phyloP scores from a whole-genome alignment of 1,140 invertebrate species.

The Ridgeia piscesae region DNA sequence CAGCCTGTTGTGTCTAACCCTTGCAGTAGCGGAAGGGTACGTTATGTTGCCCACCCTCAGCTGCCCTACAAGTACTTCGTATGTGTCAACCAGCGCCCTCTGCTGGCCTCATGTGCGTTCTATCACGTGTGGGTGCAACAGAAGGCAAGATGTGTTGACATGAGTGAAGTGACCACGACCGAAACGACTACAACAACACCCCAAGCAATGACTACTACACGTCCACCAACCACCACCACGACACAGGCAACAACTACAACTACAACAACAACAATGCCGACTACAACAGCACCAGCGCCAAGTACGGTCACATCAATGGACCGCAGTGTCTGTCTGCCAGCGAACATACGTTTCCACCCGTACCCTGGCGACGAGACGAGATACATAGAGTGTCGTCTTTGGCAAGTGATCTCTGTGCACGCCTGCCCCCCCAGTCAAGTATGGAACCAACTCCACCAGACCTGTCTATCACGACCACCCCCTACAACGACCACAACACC shows the following conservation, averaged over 20 bases:
- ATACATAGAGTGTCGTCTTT: constrained; percentile 10
- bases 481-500: neutral
- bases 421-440: neutral
- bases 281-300: neutral
- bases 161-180: neutral
- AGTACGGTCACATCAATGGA: neutral
- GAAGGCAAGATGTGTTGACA: neutral
- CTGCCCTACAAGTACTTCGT: constrained; percentile 3
- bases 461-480: neutral
- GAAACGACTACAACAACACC: neutral
- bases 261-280: neutral
- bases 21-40: neutral
- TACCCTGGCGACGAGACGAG: neutral
- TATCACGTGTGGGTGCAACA: neutral
- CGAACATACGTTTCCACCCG: neutral
- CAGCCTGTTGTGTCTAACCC: neutral
- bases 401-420: constrained; percentile 1
- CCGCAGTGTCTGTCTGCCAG: constrained; percentile 10
- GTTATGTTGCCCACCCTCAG: neutral
- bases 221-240: neutral
- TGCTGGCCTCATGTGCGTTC: neutral
- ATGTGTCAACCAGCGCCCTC: neutral
- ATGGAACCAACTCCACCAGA: neutral
- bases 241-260: neutral
- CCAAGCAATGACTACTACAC: neutral